These are phyloP conservation scores for Mugil cephalus DNA, from an alignment of 2,113 vertebrate species.

Conservation along the genomic window DNA sequence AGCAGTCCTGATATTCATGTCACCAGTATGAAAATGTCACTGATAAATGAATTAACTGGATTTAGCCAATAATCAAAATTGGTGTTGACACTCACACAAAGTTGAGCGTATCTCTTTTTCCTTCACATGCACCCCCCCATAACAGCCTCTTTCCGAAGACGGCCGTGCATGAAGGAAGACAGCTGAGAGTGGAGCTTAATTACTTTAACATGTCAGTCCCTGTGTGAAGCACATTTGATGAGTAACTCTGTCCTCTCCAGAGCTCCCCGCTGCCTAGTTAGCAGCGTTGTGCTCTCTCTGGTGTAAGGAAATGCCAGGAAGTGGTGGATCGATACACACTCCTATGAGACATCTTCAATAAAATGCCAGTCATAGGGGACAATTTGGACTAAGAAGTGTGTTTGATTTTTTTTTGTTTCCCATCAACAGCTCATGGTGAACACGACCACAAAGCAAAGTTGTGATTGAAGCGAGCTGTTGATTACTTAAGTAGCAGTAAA, in stretches of 20 bases:
- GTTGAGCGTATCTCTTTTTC: no score
- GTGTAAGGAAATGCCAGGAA: slow-evolving; percentile 40
- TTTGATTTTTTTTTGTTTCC: no score
- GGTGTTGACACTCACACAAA: no score
- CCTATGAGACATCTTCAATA: slow-evolving; percentile 19
- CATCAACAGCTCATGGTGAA: slow-evolving; percentile 20
- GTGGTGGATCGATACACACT: slow-evolving; percentile 50
- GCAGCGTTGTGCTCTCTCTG: slow-evolving; percentile 18
- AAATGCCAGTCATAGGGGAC: not conserved
- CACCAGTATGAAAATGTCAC: no score
- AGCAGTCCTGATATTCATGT: no score
- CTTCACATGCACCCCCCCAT: no score
- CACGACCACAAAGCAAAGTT: not conserved
- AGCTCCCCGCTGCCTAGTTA: slow-evolving; percentile 51
- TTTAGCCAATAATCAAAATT: no score
- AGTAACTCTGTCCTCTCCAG: slow-evolving; percentile 9
- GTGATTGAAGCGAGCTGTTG: not conserved
- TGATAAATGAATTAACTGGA: no score
- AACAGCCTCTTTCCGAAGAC: no score
- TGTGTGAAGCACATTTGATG: slow-evolving; percentile 8
- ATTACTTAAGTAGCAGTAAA: slow-evolving; percentile 38
- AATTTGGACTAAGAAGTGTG: not conserved
- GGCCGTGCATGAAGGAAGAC: no score
- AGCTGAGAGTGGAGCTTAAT: not conserved
- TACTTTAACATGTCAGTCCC: not conserved